These are phyloP conservation scores for Leptosomus discolor DNA, from an alignment of 2,113 vertebrate genomes.

Conservation along the genomic window DNA sequence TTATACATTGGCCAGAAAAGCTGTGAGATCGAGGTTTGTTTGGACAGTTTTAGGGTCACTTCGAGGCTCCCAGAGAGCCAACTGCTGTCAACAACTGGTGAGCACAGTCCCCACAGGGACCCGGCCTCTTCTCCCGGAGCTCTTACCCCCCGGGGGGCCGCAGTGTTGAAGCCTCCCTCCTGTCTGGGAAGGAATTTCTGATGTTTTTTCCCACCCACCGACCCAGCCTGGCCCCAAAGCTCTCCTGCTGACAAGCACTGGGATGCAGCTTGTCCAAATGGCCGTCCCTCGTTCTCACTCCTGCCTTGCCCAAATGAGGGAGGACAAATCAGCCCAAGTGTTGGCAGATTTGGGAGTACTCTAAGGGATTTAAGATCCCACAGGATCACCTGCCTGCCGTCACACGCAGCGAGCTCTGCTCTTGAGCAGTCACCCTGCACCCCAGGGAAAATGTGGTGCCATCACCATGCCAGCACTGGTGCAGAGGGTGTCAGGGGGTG, in stretches of 20 bases:
- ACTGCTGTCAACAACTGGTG: not conserved
- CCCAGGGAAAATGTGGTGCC: not conserved
- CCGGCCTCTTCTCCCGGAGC: not conserved
- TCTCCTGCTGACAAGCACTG: not conserved
- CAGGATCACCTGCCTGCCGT: not conserved
- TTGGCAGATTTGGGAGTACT: not conserved
- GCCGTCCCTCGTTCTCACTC: accelerated
- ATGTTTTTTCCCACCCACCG: not conserved
- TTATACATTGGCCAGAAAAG: not conserved
- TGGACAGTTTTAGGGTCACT: not conserved
- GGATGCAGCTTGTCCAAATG: not conserved
- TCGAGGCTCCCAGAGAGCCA: not conserved
- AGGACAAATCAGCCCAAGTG: not conserved
- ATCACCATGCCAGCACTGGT: not conserved
- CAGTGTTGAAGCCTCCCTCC: not conserved
- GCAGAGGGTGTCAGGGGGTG: not conserved
- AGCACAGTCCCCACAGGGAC: not conserved
- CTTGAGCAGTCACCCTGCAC: accelerated
- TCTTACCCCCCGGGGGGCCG: accelerated
- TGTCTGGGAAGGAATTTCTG: not conserved
- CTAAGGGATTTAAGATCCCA: not conserved
- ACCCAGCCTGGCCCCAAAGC: accelerated
- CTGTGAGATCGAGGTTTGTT: not conserved
- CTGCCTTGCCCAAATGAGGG: not conserved
- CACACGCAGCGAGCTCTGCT: accelerated